Conservation (phyloP, 2,797 vertebrate genomes). For the Onychomys arenicola region DNA sequence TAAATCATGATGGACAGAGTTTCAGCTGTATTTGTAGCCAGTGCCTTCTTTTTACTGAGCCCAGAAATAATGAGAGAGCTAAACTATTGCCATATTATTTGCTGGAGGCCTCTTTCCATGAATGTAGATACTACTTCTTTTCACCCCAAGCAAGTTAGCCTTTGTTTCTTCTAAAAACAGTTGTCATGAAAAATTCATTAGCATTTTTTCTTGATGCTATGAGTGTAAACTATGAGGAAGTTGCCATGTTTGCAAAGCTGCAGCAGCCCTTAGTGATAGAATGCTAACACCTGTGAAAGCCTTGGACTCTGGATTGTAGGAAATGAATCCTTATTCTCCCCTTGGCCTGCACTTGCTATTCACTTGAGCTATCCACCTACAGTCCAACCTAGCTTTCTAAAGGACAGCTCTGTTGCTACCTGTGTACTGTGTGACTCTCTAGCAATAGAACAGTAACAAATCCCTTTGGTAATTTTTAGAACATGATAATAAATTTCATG, state of each 20-base stretch:
- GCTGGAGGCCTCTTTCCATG: conserved; percentile 82
- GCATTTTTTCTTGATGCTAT: conserved; percentile 86
- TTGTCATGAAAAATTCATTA: conserved; percentile 85
- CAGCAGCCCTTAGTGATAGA: conserved; percentile 78
- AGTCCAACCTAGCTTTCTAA: conserved; percentile 70
- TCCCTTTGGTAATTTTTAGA: conserved; percentile 72
- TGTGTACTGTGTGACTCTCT: conserved; percentile 66
- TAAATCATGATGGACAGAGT: conserved; percentile 71
- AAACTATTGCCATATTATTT: conserved; percentile 56
- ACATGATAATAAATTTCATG: conserved; percentile 62
- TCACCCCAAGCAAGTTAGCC: conserved; percentile 76
- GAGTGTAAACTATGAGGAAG: conserved; percentile 82
- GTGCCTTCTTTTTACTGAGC: conserved; percentile 70
- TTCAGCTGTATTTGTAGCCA: conserved; percentile 75
- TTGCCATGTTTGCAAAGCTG: conserved; percentile 82
- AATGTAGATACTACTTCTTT: conserved; percentile 84
- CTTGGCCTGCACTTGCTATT: conserved; percentile 77
- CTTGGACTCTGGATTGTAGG: conserved; percentile 72
- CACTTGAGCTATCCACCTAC: conserved; percentile 63
- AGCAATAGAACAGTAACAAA: conserved; percentile 71
- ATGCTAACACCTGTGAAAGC: conserved; percentile 73
- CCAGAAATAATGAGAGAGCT: conserved; percentile 78
- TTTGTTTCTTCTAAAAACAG: conserved; percentile 83
- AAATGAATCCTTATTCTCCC: conserved; percentile 76
- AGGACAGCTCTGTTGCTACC: neutral